Evolutionary conservation across 2,797 vertebrate genomes (phyloP), one percentile per base, ranked within the genome.

Genomic region (Scomberomorus guttatus): DNA sequence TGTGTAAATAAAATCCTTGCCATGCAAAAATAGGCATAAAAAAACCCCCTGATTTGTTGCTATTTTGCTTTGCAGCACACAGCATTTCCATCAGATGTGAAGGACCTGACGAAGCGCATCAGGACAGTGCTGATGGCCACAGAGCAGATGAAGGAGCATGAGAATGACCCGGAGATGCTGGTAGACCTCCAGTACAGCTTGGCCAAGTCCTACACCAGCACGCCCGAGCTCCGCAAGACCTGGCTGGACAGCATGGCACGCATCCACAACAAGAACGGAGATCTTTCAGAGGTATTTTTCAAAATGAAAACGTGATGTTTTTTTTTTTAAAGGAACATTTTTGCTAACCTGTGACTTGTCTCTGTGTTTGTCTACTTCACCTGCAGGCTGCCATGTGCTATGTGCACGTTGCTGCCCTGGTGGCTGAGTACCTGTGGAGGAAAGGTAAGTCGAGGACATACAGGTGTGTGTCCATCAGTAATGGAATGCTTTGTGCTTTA

Each of bases 201-300:
- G 92, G 98, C 98, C 77, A 99, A 99, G 90, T 99, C 98, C 63
- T 99, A 99, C 14, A 98, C 98, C 63, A 98, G 97, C 93, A 99
- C 98, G 0, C 98, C 98, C 0, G 98, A 99, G 83, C 97, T 99
- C n/a, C 95, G 98, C 67, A 99, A 99, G 88, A 99, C 98, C 0
- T 99, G 98, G 98, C 92, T 99, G 74, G 98, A 99, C 94, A 99
- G 98, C 94, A 99, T 99, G 98, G 97, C 98, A 8, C 96, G 96
- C 83, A 99, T 99, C 88, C 98, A 99, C 56, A 95, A 97, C 87
- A 99, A 99, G 93, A 98, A 99, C 15, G 96, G 97, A 52, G 98
- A 99, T 78, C 96, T 99, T 13, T 99, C 98, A 0, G 98, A 99
- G 96, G 98, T 97, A 75, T 18, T 29, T 29, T 6, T 9, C 44